Percentiles rank a stretch among this genome's conserved stretches.
Conservation (phyloP, 1,140 invertebrate genomes). For the Eupristina koningsbergeri region DNA sequence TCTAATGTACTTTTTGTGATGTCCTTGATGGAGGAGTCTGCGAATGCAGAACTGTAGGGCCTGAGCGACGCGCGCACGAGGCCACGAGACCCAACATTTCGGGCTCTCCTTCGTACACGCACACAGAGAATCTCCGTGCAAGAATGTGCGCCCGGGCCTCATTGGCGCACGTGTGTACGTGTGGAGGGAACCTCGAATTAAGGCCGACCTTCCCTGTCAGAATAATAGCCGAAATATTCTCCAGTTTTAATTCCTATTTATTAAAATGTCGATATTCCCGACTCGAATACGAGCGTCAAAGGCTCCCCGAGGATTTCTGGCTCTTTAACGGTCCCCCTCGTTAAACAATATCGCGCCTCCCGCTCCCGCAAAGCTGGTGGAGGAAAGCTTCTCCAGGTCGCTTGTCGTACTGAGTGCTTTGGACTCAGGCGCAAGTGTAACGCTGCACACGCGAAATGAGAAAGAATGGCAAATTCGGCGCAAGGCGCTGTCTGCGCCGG, state of each 20-base stretch:
- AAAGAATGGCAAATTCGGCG: slow-evolving; percentile 30
- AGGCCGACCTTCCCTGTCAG: slow-evolving; percentile 56
- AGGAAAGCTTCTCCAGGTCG: neutral
- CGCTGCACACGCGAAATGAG: neutral
- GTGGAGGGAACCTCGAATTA: slow-evolving; percentile 62
- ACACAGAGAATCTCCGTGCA: neutral
- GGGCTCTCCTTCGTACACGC: neutral
- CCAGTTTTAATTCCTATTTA: slow-evolving; percentile 40
- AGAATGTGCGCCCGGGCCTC: neutral
- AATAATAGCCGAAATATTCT: neutral
- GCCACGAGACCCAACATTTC: slow-evolving; percentile 30
- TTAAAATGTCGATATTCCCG: slow-evolving; percentile 29
- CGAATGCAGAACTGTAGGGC: slow-evolving; percentile 73
- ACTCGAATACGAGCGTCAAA: too few species aligned
- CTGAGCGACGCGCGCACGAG: slow-evolving; percentile 1
- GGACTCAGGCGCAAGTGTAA: slow-evolving; percentile 22
- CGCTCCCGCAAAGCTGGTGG: neutral
- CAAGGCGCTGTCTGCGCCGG: slow-evolving; percentile 38
- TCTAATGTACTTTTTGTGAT: slow-evolving; percentile 74
- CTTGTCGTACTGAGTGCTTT: neutral
- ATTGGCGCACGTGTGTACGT: neutral
- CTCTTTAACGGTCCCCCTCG: too few species aligned
- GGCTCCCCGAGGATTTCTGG: neutral
- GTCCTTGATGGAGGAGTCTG: slow-evolving; percentile 74
- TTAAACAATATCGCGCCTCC: too few species aligned